phyloP scores from a whole-genome alignment of 2,888 invertebrate species.

The Spilarctia lutea region DNA sequence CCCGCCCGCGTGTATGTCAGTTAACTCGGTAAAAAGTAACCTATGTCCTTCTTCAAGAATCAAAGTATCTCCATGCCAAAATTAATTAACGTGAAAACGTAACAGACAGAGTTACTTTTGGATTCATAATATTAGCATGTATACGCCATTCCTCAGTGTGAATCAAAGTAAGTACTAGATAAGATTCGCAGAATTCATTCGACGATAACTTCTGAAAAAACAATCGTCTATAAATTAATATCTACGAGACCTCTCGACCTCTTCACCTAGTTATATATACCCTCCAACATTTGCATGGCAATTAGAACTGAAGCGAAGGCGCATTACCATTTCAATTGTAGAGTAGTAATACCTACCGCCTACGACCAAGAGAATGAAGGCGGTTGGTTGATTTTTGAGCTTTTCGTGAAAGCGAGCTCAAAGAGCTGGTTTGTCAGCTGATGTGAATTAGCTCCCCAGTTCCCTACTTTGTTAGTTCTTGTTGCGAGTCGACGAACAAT shows the following conservation, averaged over 20 bases:
- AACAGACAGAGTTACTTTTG: too few species aligned
- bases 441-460: constrained; percentile 58
- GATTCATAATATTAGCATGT: too few species aligned
- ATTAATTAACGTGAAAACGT: too few species aligned
- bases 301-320: constrained; percentile 69
- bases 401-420: constrained; percentile 42
- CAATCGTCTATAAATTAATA: constrained; percentile 29
- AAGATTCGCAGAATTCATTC: constrained; percentile 1
- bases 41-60: too few species aligned
- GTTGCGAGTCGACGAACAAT: constrained; percentile 43
- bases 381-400: constrained; percentile 66
- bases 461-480: constrained; percentile 45
- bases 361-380: constrained; percentile 60
- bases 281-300: constrained; percentile 75
- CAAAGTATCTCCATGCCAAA: too few species aligned
- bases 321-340: constrained; percentile 82
- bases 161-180: neutral
- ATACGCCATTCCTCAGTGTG: neutral
- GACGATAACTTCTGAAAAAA: constrained; percentile 32
- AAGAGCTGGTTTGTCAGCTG: constrained; percentile 59
- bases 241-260: constrained; percentile 21
- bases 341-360: constrained; percentile 61
- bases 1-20: too few species aligned
- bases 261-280: constrained; percentile 35
- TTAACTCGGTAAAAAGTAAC: too few species aligned